Evolutionary conservation across 2,797 vertebrate genomes (phyloP), one percentile per base, ranked within the genome.

Genomic region (Fistularia commersonii): DNA sequence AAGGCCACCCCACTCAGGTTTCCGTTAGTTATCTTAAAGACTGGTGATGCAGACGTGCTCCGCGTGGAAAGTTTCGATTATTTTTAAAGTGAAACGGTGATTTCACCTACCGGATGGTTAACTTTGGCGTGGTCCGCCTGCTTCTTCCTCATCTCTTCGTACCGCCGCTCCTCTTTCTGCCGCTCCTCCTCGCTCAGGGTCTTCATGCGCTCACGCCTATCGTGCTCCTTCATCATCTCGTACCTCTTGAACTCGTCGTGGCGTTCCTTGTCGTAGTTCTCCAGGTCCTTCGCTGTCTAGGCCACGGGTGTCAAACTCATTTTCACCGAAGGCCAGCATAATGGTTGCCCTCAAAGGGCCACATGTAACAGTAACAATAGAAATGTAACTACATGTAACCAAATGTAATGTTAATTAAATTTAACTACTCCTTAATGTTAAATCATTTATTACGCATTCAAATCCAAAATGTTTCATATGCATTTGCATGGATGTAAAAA

Each of bases 241-340:
- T 98, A 95, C 48, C 73, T 91, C 82, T 97, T 98, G 80, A 97
- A 98, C 64, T 96, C 93, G 9, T 97, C 93, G 6, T 98, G 95
- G 1, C 81, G 92, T 7, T 89, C 85, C 64, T 93, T 92, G 79
- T 98, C 96, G 34, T 86, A 95, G 67, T 95, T 90, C 83, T 97
- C 93, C 73, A 98, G 80, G 77, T 98, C 95, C 38, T 69, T 89
- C 44, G 93, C 95, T 7, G 95, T 92, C 95, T 98, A 35, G 32
- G 3, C n/a, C n/a, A n/a, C n/a, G n/a, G 11, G 23, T 23, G n/a
- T 31, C 15, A 10, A 9, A n/a, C 9, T 5, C 9, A 40, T 9
- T 40, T 40, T 40, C 5, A 5, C 9, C 12, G 10, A 3, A 10
- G 38, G n/a, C n/a, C n/a, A n/a, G n/a, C n/a, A n/a, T n/a, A n/a